Evolutionary conservation across 2,888 invertebrate species (phyloP), one percentile per base, ranked within the genome.

Genomic region (Dicranocentrus wangi): DNA sequence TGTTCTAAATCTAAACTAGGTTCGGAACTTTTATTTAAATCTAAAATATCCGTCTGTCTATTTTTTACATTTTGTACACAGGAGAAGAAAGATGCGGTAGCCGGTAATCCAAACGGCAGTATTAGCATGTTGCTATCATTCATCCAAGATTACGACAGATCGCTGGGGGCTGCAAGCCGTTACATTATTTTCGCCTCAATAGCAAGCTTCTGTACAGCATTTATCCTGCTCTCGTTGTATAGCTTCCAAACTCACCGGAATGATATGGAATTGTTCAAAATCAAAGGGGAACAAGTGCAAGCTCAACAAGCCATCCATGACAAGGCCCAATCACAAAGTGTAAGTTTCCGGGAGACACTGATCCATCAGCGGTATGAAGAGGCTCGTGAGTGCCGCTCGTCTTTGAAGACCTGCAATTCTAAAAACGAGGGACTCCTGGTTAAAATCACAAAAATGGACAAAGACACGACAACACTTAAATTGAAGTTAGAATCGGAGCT

Each of bases 301-400:
- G 21, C 17, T n/a, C 63, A 63, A 43, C 75, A 66, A 25, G 7
- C 47, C 5, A 7, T 10, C 55, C 53, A 19, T 21, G 42, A 66
- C 13, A 42, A 28, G 21, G 8, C 21, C n/a, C 39, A 66, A 51
- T 19, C 19, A 13, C 42, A 60, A 1, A 17, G 51, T 42, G 66
- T 47, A 19, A 53, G 47, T 42, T 75, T 75, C n/a, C 17, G 75
- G 28, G 75, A 75, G 47, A 66, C 51, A 3, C 2, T 75, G 1
- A 60, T 75, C 43, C 75, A 75, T 17, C 55, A 66, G 28, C 25
- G 66, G 17, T 75, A 66, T 27, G 75, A 75, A 21, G 75, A 75
- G 28, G 32, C 55, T 13, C 23, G 75, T 13, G 55, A 75, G 28
- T 75, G 75, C 27, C 65, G 55, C 1, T n/a, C 23, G 17, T 66